Conservation (phyloP, 1,140 invertebrate genomes). For the Drosophila albomicans region DNA sequence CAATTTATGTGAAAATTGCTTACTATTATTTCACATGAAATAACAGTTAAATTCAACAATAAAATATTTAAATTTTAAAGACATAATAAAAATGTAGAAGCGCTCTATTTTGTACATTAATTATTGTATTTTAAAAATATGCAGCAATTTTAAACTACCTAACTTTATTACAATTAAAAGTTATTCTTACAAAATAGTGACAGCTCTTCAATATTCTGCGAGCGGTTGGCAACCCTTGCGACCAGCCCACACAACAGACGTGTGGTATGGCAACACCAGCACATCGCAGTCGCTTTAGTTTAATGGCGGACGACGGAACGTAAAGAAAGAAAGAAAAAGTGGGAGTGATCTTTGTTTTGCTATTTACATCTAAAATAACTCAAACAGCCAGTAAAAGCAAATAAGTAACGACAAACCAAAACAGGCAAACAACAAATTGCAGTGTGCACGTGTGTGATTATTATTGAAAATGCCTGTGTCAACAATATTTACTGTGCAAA, state of each 20-base stretch:
- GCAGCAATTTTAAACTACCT: no score
- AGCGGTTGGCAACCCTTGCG: conserved; percentile 23
- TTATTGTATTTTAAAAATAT: no score
- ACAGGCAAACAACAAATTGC: conserved; percentile 37
- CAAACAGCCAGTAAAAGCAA: conserved; percentile 14
- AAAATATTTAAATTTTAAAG: no score
- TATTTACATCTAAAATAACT: conserved; percentile 41
- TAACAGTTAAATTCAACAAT: no score
- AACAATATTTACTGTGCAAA: conserved; percentile 32
- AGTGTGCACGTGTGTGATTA: conserved; percentile 46
- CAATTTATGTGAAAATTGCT: no score
- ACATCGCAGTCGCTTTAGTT: conserved; percentile 43
- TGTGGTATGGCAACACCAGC: conserved; percentile 41
- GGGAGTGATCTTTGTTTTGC: conserved; percentile 65
- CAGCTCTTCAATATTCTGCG: no score
- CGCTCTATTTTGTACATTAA: no score
- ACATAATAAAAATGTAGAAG: no score
- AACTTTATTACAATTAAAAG: no score
- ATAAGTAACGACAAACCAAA: conserved; percentile 5
- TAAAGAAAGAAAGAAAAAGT: conserved; percentile 48
- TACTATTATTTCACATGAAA: no score
- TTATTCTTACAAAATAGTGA: no score
- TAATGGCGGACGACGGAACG: conserved; percentile 49
- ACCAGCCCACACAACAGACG: background rate
- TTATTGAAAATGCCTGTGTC: conserved; percentile 54